These are phyloP conservation scores for Oopsacas minuta DNA, from an alignment of 37 sponge, comb jelly and placozoan genomes.

Conservation along the genomic window DNA sequence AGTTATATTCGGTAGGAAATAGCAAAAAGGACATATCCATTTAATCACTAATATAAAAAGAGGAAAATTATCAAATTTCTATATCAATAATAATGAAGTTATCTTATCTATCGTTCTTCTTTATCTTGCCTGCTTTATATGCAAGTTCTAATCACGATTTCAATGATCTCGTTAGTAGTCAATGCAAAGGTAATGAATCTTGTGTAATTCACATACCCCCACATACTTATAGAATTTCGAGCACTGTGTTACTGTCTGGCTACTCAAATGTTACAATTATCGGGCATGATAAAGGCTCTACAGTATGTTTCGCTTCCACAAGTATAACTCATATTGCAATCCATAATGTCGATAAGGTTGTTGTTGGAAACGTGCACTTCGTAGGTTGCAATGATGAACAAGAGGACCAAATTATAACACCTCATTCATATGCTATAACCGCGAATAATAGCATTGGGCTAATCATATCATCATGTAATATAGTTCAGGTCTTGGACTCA, in stretches of 20 bases:
- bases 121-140: too few relatives aligned
- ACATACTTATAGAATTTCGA: too few relatives aligned
- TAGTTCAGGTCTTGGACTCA: not conserved
- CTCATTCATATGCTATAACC: not conserved
- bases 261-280: not conserved
- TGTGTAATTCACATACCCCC: too few relatives aligned
- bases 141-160: too few relatives aligned
- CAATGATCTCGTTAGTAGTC: too few relatives aligned
- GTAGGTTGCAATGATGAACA: not conserved
- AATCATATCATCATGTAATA: not conserved
- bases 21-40: too few relatives aligned
- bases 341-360: not conserved
- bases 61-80: too few relatives aligned
- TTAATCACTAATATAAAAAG: too few relatives aligned
- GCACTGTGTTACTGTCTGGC: not conserved
- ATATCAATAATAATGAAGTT: too few relatives aligned
- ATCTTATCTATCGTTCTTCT: too few relatives aligned
- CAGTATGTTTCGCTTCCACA: not conserved
- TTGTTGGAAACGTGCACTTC: not conserved
- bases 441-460: not conserved
- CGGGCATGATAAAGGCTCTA: not conserved
- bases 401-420: not conserved
- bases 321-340: not conserved
- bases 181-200: too few relatives aligned
- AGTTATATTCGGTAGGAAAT: too few relatives aligned